Evolutionary conservation across 2,888 invertebrate genomes (phyloP).

Genomic region (Miltochrista miniata): DNA sequence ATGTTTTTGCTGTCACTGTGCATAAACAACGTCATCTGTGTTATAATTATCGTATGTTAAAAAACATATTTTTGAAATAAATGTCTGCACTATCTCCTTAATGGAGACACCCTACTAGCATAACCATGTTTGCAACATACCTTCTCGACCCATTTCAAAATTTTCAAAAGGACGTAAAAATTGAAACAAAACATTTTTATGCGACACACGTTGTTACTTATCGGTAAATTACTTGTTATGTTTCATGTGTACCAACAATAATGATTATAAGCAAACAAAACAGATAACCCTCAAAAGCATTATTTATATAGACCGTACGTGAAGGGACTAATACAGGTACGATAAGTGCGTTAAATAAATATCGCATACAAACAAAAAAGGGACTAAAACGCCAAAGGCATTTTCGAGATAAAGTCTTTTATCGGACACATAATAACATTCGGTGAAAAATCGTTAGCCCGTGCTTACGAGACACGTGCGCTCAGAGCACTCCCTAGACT

Average conservation of each 20-base stretch:
- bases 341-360: slow-evolving; percentile 36
- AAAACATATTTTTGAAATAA: too few species aligned
- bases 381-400: slow-evolving; percentile 50
- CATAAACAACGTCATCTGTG: too few species aligned
- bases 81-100: too few species aligned
- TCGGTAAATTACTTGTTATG: too few species aligned
- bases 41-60: too few species aligned
- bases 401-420: slow-evolving; percentile 65
- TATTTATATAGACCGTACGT: slow-evolving; percentile 29
- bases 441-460: slow-evolving; percentile 72
- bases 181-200: too few species aligned
- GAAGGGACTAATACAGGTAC: slow-evolving; percentile 22
- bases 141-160: too few species aligned
- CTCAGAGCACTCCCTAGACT: slow-evolving; percentile 72
- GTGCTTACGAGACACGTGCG: slow-evolving; percentile 71
- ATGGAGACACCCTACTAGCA: too few species aligned
- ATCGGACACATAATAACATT: slow-evolving; percentile 70
- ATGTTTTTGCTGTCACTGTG: too few species aligned
- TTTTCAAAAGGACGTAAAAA: too few species aligned
- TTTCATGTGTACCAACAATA: not conserved
- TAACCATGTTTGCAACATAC: too few species aligned
- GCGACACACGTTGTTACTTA: too few species aligned
- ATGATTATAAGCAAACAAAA: slow-evolving; percentile 1
- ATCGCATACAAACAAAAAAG: slow-evolving; percentile 49
- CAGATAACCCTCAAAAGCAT: slow-evolving; percentile 3